Percentiles rank a stretch among this genome's conserved stretches.
phyloP scores from a whole-genome alignment of 2,113 vertebrate species.

The Synchiropus splendidus region DNA sequence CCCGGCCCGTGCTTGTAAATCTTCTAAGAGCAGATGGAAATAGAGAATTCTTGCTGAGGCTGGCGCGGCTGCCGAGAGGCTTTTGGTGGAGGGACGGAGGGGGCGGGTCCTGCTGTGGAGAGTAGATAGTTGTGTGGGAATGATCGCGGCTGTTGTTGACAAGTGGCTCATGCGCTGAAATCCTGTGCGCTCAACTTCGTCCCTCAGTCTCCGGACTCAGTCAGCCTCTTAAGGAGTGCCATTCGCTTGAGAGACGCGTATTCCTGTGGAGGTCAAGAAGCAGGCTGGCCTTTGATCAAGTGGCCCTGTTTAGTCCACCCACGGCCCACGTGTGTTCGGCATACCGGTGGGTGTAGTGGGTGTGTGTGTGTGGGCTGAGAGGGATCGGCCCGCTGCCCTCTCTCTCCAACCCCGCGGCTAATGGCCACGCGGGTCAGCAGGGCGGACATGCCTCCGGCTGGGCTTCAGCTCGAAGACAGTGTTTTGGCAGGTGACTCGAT shows the following conservation, averaged over 20 bases:
- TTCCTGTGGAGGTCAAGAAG: slow-evolving; percentile 24
- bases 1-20: no score
- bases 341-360: slow-evolving; percentile 36
- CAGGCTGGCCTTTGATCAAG: slow-evolving; percentile 46
- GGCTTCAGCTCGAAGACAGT: slow-evolving; percentile 18
- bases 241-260: background rate
- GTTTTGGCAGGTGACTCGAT: no score
- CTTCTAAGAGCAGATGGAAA: slow-evolving; percentile 24
- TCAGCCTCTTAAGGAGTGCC: background rate
- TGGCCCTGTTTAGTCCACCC: slow-evolving; percentile 46
- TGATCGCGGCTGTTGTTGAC: slow-evolving; percentile 46
- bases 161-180: slow-evolving; percentile 34
- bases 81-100: slow-evolving; percentile 27
- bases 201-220: slow-evolving; percentile 20
- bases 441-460: slow-evolving; percentile 14
- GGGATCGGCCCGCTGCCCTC: slow-evolving; percentile 23
- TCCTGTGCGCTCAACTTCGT: slow-evolving; percentile 31
- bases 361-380: slow-evolving; percentile 24
- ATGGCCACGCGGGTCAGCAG: slow-evolving; percentile 38
- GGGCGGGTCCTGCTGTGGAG: slow-evolving; percentile 46
- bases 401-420: slow-evolving; percentile 25
- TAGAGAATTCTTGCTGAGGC: slow-evolving; percentile 25
- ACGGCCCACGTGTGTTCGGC: slow-evolving; percentile 40
- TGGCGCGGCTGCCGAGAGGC: slow-evolving; percentile 1
- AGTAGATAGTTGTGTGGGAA: slow-evolving; percentile 48